These are phyloP conservation scores for Falco novaeseelandiae DNA, from an alignment of 2,797 vertebrate species.

Conservation along the genomic window DNA sequence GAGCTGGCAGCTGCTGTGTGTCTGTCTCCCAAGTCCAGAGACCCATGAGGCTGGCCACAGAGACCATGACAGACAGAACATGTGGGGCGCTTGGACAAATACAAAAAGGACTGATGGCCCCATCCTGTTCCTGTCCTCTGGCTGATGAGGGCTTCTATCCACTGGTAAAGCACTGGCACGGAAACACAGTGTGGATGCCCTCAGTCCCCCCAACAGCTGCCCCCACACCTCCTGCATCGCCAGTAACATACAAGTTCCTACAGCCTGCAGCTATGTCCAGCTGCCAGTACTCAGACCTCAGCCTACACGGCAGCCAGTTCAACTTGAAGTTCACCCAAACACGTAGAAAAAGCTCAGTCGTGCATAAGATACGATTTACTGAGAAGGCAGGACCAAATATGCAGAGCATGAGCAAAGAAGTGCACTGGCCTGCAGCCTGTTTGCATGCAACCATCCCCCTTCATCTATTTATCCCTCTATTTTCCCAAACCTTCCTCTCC, in stretches of 20 bases:
- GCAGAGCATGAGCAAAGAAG: background rate
- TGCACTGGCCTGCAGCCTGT: background rate
- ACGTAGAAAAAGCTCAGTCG: background rate
- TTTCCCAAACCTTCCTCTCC: background rate
- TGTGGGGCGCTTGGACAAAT: background rate
- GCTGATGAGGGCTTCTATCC: background rate
- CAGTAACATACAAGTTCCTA: fast-evolving
- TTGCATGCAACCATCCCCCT: fast-evolving
- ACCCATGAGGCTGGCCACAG: fast-evolving
- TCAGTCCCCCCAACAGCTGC: background rate
- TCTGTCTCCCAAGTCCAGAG: background rate
- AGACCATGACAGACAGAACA: background rate
- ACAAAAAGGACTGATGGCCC: no score
- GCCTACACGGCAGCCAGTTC: background rate
- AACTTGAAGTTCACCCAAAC: background rate
- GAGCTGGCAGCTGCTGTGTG: background rate
- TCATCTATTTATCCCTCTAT: background rate
- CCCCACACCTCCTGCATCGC: background rate
- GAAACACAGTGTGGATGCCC: background rate
- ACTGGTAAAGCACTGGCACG: fast-evolving
- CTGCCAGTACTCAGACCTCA: background rate
- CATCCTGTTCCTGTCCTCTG: background rate
- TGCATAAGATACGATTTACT: background rate
- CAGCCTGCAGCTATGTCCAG: background rate
- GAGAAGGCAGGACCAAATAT: background rate